Conservation (phyloP, 2,113 vertebrate species). For the Sebastes fasciatus region DNA sequence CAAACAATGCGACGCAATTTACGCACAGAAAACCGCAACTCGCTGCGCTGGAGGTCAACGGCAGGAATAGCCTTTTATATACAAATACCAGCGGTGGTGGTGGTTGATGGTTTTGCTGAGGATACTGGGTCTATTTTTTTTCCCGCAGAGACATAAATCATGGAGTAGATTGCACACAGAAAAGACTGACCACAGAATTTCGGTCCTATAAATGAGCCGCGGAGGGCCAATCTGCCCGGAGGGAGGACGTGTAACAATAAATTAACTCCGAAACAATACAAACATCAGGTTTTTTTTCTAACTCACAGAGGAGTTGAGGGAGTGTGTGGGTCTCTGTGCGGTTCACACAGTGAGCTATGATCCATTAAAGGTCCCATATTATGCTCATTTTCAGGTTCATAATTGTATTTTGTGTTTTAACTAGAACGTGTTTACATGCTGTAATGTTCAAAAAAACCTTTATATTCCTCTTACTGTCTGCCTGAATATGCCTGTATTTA, state of each 20-base stretch:
- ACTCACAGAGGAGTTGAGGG: slow-evolving; percentile 29
- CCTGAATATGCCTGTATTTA: too few species aligned
- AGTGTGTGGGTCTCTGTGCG: slow-evolving; percentile 22
- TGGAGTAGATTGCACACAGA: slow-evolving; percentile 58
- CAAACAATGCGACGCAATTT: slow-evolving; percentile 77
- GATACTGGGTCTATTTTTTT: slow-evolving; percentile 61
- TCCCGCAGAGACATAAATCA: slow-evolving; percentile 70
- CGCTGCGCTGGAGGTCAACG: slow-evolving; percentile 55
- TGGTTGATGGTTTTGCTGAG: slow-evolving; percentile 71
- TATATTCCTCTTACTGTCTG: too few species aligned
- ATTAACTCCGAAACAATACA: slow-evolving; percentile 46
- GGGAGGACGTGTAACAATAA: slow-evolving; percentile 51
- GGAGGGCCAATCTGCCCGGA: slow-evolving; percentile 28
- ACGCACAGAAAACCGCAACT: slow-evolving; percentile 64
- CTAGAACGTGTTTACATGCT: too few species aligned
- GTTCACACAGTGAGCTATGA: slow-evolving; percentile 1
- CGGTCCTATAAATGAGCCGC: slow-evolving; percentile 57
- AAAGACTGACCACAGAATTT: slow-evolving; percentile 58
- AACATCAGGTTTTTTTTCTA: slow-evolving; percentile 7
- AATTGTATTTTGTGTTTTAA: too few species aligned
- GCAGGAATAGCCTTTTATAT: slow-evolving; percentile 67
- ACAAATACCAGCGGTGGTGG: slow-evolving; percentile 74
- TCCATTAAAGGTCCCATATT: too few species aligned
- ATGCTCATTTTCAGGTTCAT: too few species aligned
- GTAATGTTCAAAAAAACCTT: too few species aligned